Base-by-base conservation (phyloP, 2,888 invertebrate species). In the Nemotelus nigrinus region DNA sequence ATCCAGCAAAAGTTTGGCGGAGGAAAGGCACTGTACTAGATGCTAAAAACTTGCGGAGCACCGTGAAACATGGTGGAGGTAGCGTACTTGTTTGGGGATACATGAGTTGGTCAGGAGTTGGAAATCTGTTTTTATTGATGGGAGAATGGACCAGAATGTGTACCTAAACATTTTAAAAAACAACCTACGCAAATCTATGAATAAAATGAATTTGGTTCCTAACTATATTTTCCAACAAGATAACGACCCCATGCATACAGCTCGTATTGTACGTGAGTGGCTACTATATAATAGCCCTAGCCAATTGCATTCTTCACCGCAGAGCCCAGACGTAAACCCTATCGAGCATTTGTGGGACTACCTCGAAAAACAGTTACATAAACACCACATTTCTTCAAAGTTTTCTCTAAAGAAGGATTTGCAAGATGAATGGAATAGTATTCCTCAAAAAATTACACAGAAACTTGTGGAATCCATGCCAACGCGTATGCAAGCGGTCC, bases 71-170 rank as follows among this genome's bases (percentile, higher is more conserved):
- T n/a, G n/a, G n/a, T n/a, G n/a, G n/a, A n/a, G n/a, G n/a, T n/a
- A n/a, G n/a, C n/a, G n/a, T n/a, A n/a, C n/a, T n/a, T n/a, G n/a
- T n/a, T n/a, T n/a, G n/a, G n/a, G n/a, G n/a, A n/a, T n/a, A n/a
- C 58, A 58, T 58, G 58, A 5, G 58, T 58, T 58, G n/a, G 25
- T 58, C 58, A n/a, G 4, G 63, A 5, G 63, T 63, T 43, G 58
- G 58, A 58, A 58, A 58, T 58, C n/a, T n/a, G n/a, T 58, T n/a
- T 58, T 58, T 58, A 58, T 58, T 58, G 63, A 43, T 63, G 63
- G 43, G 3, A 25, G 43, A 63, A 63, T 63, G 63, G 43, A 63
- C 63, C 43, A 43, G 43, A 39, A 63, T 63, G 63, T 63, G 63
- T 63, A 43, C 43, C 63, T 63, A 39, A 63, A 63, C 43, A 63